phyloP scores from a whole-genome alignment of 1,140 invertebrate species.

The Heliconius nattereri region DNA sequence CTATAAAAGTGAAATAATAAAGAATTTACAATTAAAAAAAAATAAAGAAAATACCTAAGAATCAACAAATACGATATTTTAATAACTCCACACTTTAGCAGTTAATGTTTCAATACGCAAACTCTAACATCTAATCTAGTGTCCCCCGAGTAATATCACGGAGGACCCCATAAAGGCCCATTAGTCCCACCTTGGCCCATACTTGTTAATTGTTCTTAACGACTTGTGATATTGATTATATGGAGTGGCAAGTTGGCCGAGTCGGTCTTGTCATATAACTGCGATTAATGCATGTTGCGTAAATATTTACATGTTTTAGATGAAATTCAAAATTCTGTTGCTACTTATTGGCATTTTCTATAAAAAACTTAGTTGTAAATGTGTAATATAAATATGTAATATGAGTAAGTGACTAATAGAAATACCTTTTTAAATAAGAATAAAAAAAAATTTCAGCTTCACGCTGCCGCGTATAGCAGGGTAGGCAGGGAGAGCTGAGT shows the following conservation, averaged over 20 bases:
- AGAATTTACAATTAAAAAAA: no score
- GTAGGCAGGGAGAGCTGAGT: no score
- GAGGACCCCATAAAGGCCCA: constrained; percentile 27
- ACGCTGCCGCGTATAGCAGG: no score
- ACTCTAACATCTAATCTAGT: constrained; percentile 6
- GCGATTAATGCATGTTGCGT: not conserved
- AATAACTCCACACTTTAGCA: not conserved
- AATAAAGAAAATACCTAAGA: no score
- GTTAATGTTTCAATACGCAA: constrained; percentile 14
- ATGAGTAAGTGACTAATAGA: no score
- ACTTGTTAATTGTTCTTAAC: constrained; percentile 35
- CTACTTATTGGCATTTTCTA: no score
- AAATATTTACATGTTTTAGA: not conserved
- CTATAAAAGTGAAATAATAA: no score
- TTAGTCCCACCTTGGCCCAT: constrained; percentile 28
- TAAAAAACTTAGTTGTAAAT: no score
- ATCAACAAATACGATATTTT: not conserved
- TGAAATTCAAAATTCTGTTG: no score
- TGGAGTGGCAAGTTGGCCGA: not conserved
- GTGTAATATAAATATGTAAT: no score
- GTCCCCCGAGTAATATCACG: constrained; percentile 6
- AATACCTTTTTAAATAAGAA: no score
- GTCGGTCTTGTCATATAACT: not conserved
- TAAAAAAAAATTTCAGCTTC: no score
- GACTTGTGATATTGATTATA: constrained; percentile 28